Evolutionary conservation across 2,113 vertebrate genomes (phyloP).

Genomic region (Pterocles burchelli): DNA sequence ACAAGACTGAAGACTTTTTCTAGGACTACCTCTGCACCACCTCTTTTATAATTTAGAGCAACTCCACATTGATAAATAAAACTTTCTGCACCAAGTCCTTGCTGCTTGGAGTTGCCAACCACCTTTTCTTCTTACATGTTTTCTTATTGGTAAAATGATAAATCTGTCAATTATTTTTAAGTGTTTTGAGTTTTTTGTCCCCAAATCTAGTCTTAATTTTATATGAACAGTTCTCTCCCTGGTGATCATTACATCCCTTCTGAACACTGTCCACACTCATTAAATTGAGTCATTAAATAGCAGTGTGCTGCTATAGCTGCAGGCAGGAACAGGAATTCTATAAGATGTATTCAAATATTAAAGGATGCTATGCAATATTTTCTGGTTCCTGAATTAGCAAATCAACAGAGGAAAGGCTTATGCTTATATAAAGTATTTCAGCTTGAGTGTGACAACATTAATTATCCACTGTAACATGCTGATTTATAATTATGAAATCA

Average conservation of each 20-base stretch:
- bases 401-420: slow-evolving; percentile 54
- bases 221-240: background rate
- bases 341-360: slow-evolving; percentile 18
- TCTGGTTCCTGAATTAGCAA: slow-evolving; percentile 62
- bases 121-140: background rate
- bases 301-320: background rate
- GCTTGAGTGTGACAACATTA: slow-evolving; percentile 69
- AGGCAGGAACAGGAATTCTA: slow-evolving; percentile 27
- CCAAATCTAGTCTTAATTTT: background rate
- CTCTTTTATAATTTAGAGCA: background rate
- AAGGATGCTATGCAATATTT: slow-evolving; percentile 52
- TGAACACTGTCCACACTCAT: background rate
- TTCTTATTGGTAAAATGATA: background rate
- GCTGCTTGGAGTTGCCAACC: background rate
- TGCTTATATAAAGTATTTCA: slow-evolving; percentile 63
- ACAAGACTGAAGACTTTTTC: background rate
- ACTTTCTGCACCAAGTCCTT: background rate
- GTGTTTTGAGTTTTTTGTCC: fast-evolving
- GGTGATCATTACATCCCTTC: background rate
- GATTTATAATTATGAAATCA: slow-evolving; percentile 75
- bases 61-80: background rate
- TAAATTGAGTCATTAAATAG: background rate
- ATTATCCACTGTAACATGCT: slow-evolving; percentile 67
- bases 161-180: background rate
- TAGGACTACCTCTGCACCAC: background rate